Evolutionary conservation across 2,797 vertebrate genomes (phyloP), one percentile per base, ranked within the genome.

Genomic region (Discoglossus pictus): DNA sequence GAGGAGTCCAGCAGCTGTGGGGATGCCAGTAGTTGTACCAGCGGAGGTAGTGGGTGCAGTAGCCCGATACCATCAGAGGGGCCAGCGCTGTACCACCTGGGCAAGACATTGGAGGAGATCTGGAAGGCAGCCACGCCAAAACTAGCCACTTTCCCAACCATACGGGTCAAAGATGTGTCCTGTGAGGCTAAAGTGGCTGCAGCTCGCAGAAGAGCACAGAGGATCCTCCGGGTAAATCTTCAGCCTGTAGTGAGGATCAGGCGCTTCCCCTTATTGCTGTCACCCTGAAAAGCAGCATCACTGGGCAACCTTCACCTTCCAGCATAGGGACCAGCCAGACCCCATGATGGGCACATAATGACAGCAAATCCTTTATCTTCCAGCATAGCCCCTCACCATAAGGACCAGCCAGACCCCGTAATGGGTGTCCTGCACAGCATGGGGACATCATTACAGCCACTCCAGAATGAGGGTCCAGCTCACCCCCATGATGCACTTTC

Each of bases 161-260:
- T 89, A 72, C 79, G 76, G 38, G 83, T 89, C 48, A 80, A 83
- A 54, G 83, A 82, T 72, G 56, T 89, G 65, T 87, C 86, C 79
- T 81, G 70, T 60, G 82, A 73, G 70, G 83, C 83, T 69, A 80
- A 70, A 68, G 62, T 87, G 74, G 82, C 61, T 54, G 85, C 83
- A 38, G 79, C 73, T 18, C 81, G 84, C 50, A 78, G 70, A 1
- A 74, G 16, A 0, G 87, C 87, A 1, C 82, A 79, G 78, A 77
- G 79, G 60, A 77, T 88, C 48, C 76, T 88, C 53, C 79, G 73
- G 7, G 88, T 90, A 62, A 76, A 88, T 73, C 73, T 90, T 75
- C 78, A 81, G 12, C 88, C 88, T 2, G 79, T 85, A 65, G 87
- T 90, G 77, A 76, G 73, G 75, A 71, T 89, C 52, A 80, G 83